Evolutionary conservation across 2,113 vertebrate genomes (phyloP).

Genomic region (Oxyura jamaicensis): DNA sequence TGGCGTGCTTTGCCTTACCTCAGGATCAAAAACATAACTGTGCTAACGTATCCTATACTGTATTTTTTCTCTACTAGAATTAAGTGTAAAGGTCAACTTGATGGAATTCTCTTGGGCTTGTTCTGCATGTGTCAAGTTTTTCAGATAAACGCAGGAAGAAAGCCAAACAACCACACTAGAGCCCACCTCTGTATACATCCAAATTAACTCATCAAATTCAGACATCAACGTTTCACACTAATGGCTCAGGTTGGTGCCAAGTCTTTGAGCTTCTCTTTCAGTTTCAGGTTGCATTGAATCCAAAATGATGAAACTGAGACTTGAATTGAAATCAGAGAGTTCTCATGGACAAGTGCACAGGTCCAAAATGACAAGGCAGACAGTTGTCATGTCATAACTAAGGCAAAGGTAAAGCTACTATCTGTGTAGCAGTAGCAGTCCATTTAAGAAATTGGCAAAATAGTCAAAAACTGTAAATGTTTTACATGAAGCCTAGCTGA

Average conservation of each 20-base stretch:
- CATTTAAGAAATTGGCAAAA: neutral
- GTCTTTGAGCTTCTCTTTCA: slow-evolving; percentile 57
- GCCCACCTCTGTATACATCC: neutral
- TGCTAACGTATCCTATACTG: neutral
- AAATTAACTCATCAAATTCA: neutral
- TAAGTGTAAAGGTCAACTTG: neutral
- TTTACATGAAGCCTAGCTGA: neutral
- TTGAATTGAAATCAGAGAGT: slow-evolving; percentile 22
- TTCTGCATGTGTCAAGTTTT: neutral
- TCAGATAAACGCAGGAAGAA: neutral
- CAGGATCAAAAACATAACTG: neutral
- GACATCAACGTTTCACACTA: neutral
- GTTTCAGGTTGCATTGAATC: slow-evolving; percentile 48
- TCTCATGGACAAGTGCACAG: neutral
- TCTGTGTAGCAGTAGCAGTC: neutral
- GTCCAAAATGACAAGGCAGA: neutral
- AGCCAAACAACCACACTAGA: neutral
- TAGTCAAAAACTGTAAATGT: neutral
- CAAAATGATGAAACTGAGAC: slow-evolving; percentile 38
- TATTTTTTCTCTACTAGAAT: neutral
- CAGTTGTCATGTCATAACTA: neutral
- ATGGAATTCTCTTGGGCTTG: neutral
- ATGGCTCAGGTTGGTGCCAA: neutral
- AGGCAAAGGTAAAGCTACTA: neutral
- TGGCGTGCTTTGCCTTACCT: neutral